Conservation (phyloP, 2,113 vertebrate genomes). For the Malurus cyaneus region DNA sequence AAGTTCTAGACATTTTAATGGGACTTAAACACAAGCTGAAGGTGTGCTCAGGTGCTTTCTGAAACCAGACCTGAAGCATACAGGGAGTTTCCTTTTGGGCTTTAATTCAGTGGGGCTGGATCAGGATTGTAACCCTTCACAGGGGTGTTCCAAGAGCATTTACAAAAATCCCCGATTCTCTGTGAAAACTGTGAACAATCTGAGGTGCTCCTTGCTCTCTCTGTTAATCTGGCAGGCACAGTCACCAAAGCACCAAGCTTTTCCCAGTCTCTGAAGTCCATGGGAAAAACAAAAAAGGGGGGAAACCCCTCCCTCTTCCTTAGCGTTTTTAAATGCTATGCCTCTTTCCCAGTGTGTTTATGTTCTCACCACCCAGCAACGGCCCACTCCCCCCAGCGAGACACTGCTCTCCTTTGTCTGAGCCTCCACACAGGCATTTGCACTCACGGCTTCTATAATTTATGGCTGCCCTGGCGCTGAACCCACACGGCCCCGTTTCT, state of each 20-base stretch:
- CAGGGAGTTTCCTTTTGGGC: neutral
- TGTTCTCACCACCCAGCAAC: neutral
- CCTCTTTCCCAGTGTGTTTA: neutral
- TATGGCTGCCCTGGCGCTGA: slow-evolving; percentile 15
- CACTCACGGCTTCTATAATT: neutral
- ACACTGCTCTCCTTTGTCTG: slow-evolving; percentile 24
- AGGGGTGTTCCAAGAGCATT: neutral
- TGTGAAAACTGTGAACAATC: neutral
- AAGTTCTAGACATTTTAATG: neutral
- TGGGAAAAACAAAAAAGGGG: neutral
- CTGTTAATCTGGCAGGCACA: neutral
- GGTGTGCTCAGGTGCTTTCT: neutral
- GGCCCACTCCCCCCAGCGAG: neutral
- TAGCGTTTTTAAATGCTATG: neutral
- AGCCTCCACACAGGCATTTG: neutral
- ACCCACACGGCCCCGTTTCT: fast-evolving
- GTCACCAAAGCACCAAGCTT: neutral
- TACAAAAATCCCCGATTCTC: neutral
- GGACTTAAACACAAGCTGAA: neutral
- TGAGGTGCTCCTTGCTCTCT: neutral
- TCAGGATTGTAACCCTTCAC: neutral
- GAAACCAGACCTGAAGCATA: neutral
- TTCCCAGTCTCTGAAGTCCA: neutral
- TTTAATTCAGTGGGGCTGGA: neutral
- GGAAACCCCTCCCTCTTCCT: neutral